Evolutionary conservation across 2,888 invertebrate genomes (phyloP), one percentile per base, ranked within the genome.

Genomic region (Oscheius onirici): DNA sequence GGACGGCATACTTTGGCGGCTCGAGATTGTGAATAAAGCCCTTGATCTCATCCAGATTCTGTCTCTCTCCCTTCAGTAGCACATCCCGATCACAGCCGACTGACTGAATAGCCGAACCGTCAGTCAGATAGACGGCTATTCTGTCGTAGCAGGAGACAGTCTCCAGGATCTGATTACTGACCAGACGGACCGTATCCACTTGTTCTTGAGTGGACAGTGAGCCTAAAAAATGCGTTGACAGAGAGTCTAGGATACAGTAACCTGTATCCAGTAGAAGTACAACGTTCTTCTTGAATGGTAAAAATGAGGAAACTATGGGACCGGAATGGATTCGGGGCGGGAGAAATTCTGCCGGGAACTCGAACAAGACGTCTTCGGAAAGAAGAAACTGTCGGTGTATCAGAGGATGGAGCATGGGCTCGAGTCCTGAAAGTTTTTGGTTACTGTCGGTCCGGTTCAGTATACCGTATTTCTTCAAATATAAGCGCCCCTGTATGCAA

Each of bases 211-310:
- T 63, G 10, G 17, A 15, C 1, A 63, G 49, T 8, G 63, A 63
- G 17, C 63, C 63, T 63, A 20, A 60, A 60, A 8, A 49, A 13
- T 17, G n/a, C 3, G 24, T 63, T 24, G 6, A 24, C 15, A n/a
- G 15, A 13, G 10, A 15, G 15, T 20, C 11, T 24, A 11, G 11
- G 0, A 6, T 20, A 8, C 34, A 40, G 34, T 20, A 3, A 63
- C 70, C 70, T 34, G 52, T 70, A 63, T 70, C 70, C 22, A 70
- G 15, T 1, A 70, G 24, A 24, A 70, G 63, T n/a, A 70, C 52
- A 5, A 70, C 26, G 1, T 61, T 61, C 41, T 46, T 54, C 17
- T 28, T 51, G 26, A 63, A 34, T 6, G 52, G 61, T 13, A 61
- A 6, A 2, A 34, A 17, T 3, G 46, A 26, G 1, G 60, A 41